Evolutionary conservation across 1,140 invertebrate genomes (phyloP), one percentile per base, ranked within the genome.

Genomic region (Carposina sasakii): DNA sequence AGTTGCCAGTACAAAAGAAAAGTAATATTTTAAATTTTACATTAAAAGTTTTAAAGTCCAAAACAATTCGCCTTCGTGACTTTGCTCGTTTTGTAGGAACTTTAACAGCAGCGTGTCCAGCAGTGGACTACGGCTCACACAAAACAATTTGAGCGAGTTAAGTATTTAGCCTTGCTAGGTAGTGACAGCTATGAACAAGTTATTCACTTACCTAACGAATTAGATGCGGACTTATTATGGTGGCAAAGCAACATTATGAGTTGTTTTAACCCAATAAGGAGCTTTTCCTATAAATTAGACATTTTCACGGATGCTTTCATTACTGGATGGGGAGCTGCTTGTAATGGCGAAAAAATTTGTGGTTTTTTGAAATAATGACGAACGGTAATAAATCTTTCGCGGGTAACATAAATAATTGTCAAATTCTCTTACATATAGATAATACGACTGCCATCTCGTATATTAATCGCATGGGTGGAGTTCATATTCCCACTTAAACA

Each of bases 231-330:
- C n/a, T 15, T 53, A 5, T 4, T 8, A 2, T 53, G 51, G 51
- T 53, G 51, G 51, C 16, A 48, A 36, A 36, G 43, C 16, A 42
- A 53, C 10, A 42, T 52, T 41, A 10, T 39, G 9, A 16, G 8
- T 1, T 9, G 6, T n/a, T 2, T 1, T 10, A 52, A 46, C 13
- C 37, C 50, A 21, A 52, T 52, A 20, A 19, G 8, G 3, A 23
- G 17, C 1, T 12, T n/a, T 2, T 40, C 47, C 21, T 53, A 22
- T 33, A 22, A 24, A 10, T 19, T 42, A 24, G 52, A 54, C 36
- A 41, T 54, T 17, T 54, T 42, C 30, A 43, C 52, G 2, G 52
- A 54, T 31, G 52, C 52, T n/a, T 54, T 45, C 3, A 37, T n/a
- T 9, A 54, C 52, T 1, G 52, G 52, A 5, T 54, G 52, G 45